phyloP scores from a whole-genome alignment of 2,888 invertebrate genomes.

The Leucoptera coffeella region DNA sequence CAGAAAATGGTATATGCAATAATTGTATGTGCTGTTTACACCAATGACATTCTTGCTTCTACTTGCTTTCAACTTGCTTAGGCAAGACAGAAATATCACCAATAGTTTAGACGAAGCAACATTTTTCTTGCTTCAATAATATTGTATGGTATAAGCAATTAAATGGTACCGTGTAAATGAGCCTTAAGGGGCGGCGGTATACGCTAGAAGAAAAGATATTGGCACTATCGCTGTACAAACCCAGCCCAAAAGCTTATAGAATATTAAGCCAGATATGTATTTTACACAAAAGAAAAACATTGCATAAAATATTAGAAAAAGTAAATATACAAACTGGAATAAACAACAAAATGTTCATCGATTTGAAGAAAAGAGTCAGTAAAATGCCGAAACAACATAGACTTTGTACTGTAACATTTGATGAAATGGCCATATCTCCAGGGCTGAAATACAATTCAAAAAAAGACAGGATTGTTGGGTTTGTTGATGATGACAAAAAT shows the following conservation, averaged over 20 bases:
- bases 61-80: too few species aligned
- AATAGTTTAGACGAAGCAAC: too few species aligned
- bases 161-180: too few species aligned
- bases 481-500: conserved; percentile 3
- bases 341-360: conserved; percentile 7
- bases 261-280: conserved; percentile 6
- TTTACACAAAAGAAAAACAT: conserved; percentile 6
- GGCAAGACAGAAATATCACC: too few species aligned
- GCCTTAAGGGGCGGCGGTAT: conserved; percentile 6
- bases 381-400: conserved; percentile 4
- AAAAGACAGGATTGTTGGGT: conserved; percentile 5
- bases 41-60: too few species aligned
- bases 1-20: too few species aligned
- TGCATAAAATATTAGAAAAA: conserved; percentile 6
- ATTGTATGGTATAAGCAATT: too few species aligned
- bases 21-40: too few species aligned
- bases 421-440: conserved; percentile 4
- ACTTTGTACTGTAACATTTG: conserved; percentile 4
- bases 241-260: conserved; percentile 5
- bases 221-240: conserved; percentile 6
- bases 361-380: conserved; percentile 4
- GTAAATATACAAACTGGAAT: conserved; percentile 6
- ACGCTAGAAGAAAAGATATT: conserved; percentile 6
- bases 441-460: conserved; percentile 6
- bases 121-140: too few species aligned